Conservation (phyloP, 2,113 vertebrate species). For the Camelus dromedarius region DNA sequence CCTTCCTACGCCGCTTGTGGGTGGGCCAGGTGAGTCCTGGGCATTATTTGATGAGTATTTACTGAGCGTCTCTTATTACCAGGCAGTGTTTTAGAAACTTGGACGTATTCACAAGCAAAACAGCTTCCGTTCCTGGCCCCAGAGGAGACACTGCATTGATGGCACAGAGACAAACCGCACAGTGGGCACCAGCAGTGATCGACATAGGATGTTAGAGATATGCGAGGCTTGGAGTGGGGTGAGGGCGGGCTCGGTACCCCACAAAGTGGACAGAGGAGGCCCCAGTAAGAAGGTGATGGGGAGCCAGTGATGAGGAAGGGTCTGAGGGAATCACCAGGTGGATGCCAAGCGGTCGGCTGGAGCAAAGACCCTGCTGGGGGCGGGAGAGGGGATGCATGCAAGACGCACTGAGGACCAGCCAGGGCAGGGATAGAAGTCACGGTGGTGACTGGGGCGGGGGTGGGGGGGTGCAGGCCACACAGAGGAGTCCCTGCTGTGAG, state of each 20-base stretch:
- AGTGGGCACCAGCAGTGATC: fast-evolving
- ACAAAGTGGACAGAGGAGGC: neutral
- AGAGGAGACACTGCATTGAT: neutral
- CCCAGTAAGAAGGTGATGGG: fast-evolving
- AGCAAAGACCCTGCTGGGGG: neutral
- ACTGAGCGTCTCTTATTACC: neutral
- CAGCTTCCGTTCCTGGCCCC: neutral
- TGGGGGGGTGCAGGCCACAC: too few relatives aligned
- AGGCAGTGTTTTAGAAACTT: fast-evolving
- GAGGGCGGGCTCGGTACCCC: neutral
- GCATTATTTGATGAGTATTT: too few relatives aligned
- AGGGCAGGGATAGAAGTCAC: fast-evolving
- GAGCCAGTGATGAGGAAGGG: neutral
- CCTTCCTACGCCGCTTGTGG: neutral
- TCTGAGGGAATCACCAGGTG: neutral
- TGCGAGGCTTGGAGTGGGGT: neutral
- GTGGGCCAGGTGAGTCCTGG: too few relatives aligned
- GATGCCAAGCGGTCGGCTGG: fast-evolving
- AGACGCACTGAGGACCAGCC: neutral
- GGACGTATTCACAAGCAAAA: neutral
- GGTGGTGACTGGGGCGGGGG: too few relatives aligned
- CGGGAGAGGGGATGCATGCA: too few relatives aligned
- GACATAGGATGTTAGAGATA: fast-evolving
- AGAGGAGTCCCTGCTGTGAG: neutral
- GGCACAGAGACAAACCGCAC: neutral